phyloP scores from a whole-genome alignment of 2,888 invertebrate species.

The Leptinotarsa peninsularis region DNA sequence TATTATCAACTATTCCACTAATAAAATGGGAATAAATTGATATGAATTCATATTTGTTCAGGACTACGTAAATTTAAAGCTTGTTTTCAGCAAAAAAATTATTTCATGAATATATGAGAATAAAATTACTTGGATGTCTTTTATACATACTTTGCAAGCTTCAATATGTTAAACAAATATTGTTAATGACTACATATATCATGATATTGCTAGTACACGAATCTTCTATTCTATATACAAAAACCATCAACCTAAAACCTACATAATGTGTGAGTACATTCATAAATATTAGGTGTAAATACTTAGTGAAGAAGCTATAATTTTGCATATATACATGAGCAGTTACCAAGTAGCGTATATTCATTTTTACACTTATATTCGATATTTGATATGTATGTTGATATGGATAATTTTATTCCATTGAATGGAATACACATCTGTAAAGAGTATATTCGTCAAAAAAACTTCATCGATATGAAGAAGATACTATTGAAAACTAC shows the following conservation, averaged over 20 bases:
- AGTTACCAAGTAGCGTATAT: constrained; percentile 7
- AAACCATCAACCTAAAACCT: constrained; percentile 28
- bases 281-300: no score
- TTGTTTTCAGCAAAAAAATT: constrained; percentile 47
- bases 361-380: neutral
- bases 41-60: neutral
- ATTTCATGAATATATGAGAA: neutral
- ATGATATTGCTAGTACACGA: constrained; percentile 69
- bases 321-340: neutral
- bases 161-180: constrained; percentile 22
- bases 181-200: constrained; percentile 35
- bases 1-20: neutral
- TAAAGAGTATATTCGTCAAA: no score
- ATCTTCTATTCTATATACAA: constrained; percentile 63
- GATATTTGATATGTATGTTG: constrained; percentile 21
- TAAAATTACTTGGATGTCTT: constrained; percentile 23
- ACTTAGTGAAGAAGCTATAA: neutral
- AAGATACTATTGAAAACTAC: no score
- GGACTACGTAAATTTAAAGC: constrained; percentile 52
- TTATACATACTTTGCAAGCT: constrained; percentile 31
- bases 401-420: neutral
- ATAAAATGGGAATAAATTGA: neutral
- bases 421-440: no score
- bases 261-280: constrained; percentile 11
- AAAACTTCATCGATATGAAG: no score